Conservation (phyloP, 1,140 invertebrate species). For the Acromyrmex echinatior region DNA sequence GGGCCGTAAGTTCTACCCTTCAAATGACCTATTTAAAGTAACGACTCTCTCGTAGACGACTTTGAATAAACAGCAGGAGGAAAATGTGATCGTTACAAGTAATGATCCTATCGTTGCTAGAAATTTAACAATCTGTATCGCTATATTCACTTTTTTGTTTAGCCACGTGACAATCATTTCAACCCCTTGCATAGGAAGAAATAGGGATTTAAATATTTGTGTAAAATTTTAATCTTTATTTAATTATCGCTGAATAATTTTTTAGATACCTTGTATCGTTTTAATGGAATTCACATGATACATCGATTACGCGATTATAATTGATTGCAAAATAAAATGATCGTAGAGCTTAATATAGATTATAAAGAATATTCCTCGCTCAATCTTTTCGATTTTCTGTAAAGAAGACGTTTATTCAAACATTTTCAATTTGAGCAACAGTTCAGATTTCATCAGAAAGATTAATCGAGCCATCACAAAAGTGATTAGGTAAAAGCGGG, state of each 20-base stretch:
- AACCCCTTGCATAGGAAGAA: not conserved
- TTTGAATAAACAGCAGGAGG: slow-evolving; percentile 95
- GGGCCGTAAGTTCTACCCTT: slow-evolving; percentile 92
- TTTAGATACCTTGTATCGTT: not conserved
- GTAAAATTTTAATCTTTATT: not conserved
- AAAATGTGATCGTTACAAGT: slow-evolving; percentile 93
- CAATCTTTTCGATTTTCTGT: not conserved
- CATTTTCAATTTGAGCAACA: slow-evolving; percentile 21
- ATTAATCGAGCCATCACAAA: slow-evolving; percentile 63
- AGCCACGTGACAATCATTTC: not conserved
- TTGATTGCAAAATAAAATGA: not conserved
- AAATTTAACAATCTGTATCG: slow-evolving; percentile 90
- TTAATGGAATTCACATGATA: not conserved
- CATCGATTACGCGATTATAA: not conserved
- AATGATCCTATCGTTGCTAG: slow-evolving; percentile 93
- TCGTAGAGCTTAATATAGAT: not conserved
- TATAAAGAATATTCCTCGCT: not conserved
- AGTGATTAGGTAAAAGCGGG: slow-evolving; percentile 60
- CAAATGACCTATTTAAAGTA: slow-evolving; percentile 92
- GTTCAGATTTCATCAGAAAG: slow-evolving; percentile 42
- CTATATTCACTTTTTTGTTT: slow-evolving; percentile 29
- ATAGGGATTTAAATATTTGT: not conserved
- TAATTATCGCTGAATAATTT: not conserved
- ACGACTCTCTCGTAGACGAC: slow-evolving; percentile 91
- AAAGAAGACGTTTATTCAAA: not conserved